Evolutionary conservation across 2,797 vertebrate genomes (phyloP), one percentile per base, ranked within the genome.

Genomic region (Parotocinclus haroldoi): DNA sequence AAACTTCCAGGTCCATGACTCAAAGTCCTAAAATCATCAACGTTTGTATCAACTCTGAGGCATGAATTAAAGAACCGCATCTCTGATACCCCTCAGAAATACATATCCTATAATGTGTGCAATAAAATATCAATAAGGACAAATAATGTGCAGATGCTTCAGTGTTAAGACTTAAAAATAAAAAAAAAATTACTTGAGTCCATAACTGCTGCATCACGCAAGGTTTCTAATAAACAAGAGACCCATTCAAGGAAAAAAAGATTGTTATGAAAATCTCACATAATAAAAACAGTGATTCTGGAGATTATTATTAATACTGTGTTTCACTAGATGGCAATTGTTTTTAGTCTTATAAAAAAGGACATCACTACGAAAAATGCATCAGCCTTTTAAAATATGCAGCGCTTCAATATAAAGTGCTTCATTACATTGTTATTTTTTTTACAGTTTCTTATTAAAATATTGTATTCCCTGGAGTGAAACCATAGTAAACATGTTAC

Each of bases 401-500:
- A 88, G 88, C 86, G 87, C 88, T 86, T 87, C 86, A 63, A 82
- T 88, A 88, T 92, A 91, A 92, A 92, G 91, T 91, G 91, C 91
- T 90, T 89, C 81, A 79, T 89, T 90, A 89, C 84, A 80, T 88
- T 77, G 84, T 90, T 90, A 89, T 82, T 82, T 77, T 84, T 79
- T 85, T 82, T 89, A 88, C 88, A 89, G 86, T 90, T 86, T 87
- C 83, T 87, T 91, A 91, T 88, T 91, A 91, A 91, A 91, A 92
- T 89, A 90, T 85, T 48, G 85, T 90, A 87, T 89, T 91, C 86
- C 89, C 90, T 91, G 87, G 88, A 90, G 86, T 90, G 84, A 89
- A 90, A 89, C 87, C 87, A 88, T 86, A 89, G 90, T 92, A 92
- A 92, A 92, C 89, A 91, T 89, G 88, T 91, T 85, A 91, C 89